Evolutionary conservation across 1,140 invertebrate species (phyloP), one percentile per base, ranked within the genome.

Genomic region (Centruroides sculpturatus): DNA sequence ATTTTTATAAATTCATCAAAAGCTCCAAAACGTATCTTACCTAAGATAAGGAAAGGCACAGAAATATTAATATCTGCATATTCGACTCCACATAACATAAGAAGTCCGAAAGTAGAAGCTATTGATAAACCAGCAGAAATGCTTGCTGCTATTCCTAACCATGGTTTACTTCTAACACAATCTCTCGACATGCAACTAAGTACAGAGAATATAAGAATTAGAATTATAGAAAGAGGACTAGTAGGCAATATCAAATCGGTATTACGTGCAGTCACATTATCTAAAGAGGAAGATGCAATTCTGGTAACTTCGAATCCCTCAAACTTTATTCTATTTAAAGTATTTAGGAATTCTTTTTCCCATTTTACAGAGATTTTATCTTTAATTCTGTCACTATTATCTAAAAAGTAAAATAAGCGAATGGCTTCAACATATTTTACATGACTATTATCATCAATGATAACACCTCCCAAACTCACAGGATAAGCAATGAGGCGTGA

Each of bases 31-130:
- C 23, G 2, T 10, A 13, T 78, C 83, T 85, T 79, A 95, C 92
- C 91, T 64, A 95, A 85, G 83, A 94, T 91, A 51, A 96, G 81
- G 70, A 95, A 94, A 8, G 92, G 92, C 3, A 91, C 91, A 0
- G 91, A 89, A 57, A 94, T 80, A 74, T 94, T 94, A 62, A 97
- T 90, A 11, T 89, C 90, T 67, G 95, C 95, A 74, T 95, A 96
- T 61, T 90, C 85, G 35, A 53, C 35, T 53, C 51, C 51, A 53
- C 23, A 34, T 8, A 23, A 8, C 51, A 53, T 53, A 36, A 23
- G 35, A 5, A 53, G 23, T 5, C 51, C 51, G 8, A 23, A 53
- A 34, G 23, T 36, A 6, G 51, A 5, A 36, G 51, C 51, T 5
- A 53, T 8, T 23, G 51, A 23, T 23, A 53, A 36, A 23, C 23